Conservation (phyloP, 2,113 vertebrate species). For the Pungitius pungitius region DNA sequence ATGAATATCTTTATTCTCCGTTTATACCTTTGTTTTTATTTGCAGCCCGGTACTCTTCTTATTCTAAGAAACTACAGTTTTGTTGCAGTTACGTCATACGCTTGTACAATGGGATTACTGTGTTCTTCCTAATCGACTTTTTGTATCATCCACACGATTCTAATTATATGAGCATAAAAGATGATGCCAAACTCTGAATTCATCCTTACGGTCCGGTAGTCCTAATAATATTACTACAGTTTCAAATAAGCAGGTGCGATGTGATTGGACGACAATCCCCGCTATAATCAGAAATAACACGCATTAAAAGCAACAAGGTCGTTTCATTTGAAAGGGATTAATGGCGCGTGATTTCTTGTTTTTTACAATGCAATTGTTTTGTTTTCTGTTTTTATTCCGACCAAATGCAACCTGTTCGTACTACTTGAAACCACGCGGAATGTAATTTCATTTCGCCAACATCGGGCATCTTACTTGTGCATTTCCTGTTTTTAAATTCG, state of each 20-base stretch:
- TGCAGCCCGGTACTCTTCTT: background rate
- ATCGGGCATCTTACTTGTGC: background rate
- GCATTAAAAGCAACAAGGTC: background rate
- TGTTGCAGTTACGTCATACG: background rate
- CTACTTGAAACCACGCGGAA: background rate
- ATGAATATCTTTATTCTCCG: background rate
- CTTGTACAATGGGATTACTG: background rate
- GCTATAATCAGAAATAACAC: background rate
- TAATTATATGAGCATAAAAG: background rate
- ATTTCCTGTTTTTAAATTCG: background rate
- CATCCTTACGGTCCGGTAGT: conserved; percentile 5
- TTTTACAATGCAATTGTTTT: background rate
- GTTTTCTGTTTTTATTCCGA: background rate
- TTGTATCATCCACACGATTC: background rate
- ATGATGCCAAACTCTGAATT: background rate
- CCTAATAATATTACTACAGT: background rate
- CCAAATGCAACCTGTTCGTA: background rate
- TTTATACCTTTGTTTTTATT: background rate
- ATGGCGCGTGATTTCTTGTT: background rate
- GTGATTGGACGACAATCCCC: background rate
- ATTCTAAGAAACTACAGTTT: background rate
- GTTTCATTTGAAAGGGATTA: background rate
- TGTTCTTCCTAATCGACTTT: no score
- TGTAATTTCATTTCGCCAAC: background rate
- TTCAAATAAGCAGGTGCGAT: conserved; percentile 52